phyloP scores from a whole-genome alignment of 2,888 invertebrate species.

The Nebria salina region DNA sequence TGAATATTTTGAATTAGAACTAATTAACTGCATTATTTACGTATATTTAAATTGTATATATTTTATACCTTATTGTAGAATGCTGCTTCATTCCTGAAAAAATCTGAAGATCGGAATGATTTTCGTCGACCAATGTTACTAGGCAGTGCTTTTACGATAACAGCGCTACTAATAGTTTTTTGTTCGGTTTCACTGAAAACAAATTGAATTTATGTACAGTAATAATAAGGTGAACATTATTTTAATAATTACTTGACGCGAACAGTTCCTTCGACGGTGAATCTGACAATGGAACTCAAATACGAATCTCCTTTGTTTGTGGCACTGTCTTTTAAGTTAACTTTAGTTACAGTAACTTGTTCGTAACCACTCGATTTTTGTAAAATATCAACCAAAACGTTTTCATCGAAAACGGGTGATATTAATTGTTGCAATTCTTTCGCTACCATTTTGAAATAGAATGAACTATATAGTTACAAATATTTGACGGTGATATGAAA shows the following conservation, averaged over 20 bases:
- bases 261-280: conserved; percentile 66
- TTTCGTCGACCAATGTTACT: conserved; percentile 70
- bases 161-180: conserved; percentile 59
- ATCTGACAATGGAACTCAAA: conserved; percentile 71
- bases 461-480: neutral
- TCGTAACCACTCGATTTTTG: conserved; percentile 49
- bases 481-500: neutral
- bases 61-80: conserved; percentile 67
- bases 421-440: conserved; percentile 49
- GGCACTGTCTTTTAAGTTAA: conserved; percentile 62
- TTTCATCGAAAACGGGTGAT: conserved; percentile 52
- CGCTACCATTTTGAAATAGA: conserved; percentile 20
- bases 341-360: conserved; percentile 58
- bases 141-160: conserved; percentile 75
- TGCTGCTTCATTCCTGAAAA: conserved; percentile 75
- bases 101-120: conserved; percentile 72
- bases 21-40: too few species aligned
- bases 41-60: too few species aligned
- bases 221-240: conserved; percentile 48
- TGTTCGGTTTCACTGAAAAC: conserved; percentile 31
- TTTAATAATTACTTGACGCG: conserved; percentile 42
- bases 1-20: too few species aligned
- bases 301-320: conserved; percentile 75
- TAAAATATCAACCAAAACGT: conserved; percentile 52
- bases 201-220: conserved; percentile 9